Evolutionary conservation across 1,140 invertebrate species (phyloP).

Genomic region (Pogonus chalceus): DNA sequence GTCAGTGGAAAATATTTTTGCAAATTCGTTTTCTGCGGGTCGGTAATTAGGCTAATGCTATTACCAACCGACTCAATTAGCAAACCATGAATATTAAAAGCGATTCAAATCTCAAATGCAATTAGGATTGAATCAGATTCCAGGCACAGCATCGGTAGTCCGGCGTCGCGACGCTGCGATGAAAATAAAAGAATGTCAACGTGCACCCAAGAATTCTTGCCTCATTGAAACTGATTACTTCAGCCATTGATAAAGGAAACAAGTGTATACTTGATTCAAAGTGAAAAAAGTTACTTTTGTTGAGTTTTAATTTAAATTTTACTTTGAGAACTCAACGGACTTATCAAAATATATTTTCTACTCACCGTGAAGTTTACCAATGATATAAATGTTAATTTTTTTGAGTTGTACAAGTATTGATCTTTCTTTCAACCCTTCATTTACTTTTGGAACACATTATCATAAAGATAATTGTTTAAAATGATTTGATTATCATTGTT

Average conservation of each 20-base stretch:
- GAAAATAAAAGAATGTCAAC: background rate
- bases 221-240: conserved; percentile 3
- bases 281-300: background rate
- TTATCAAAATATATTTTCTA: no score
- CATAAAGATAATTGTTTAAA: no score
- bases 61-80: conserved; percentile 1
- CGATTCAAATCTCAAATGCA: conserved; percentile 4
- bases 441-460: no score
- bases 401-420: no score
- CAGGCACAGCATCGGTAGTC: background rate
- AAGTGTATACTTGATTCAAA: background rate
- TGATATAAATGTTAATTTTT: no score
- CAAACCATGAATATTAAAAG: conserved; percentile 6
- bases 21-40: background rate
- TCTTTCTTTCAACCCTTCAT: no score
- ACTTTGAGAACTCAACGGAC: no score
- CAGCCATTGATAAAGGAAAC: conserved; percentile 1
- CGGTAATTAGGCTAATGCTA: conserved; percentile 3
- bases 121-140: conserved; percentile 1
- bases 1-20: background rate
- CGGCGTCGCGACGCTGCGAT: background rate
- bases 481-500: no score
- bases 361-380: no score
- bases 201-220: background rate
- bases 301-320: conserved; percentile 4